Conservation (phyloP, 2,113 vertebrate genomes). For the Pseudonaja textilis region DNA sequence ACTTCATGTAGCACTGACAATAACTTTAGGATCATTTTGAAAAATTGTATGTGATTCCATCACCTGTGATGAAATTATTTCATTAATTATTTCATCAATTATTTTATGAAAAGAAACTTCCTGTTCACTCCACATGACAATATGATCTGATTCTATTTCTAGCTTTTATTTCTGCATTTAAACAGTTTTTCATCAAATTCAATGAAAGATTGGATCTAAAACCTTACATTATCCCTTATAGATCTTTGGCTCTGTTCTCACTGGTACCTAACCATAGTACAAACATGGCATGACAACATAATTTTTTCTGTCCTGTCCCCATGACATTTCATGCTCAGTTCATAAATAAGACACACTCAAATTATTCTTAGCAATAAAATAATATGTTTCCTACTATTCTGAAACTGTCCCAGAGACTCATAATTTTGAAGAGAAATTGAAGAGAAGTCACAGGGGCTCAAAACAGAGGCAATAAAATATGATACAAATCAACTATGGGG, state of each 20-base stretch:
- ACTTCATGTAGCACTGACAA: neutral
- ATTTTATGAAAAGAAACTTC: neutral
- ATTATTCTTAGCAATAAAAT: neutral
- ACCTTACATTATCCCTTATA: neutral
- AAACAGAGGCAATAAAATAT: neutral
- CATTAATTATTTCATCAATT: neutral
- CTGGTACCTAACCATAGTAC: neutral
- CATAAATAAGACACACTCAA: neutral
- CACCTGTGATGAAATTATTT: neutral
- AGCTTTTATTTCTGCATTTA: neutral
- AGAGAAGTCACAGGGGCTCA: neutral
- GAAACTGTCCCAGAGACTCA: neutral
- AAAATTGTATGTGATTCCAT: neutral
- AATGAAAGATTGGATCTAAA: neutral
- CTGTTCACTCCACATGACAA: neutral
- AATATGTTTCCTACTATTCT: neutral
- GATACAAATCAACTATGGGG: neutral
- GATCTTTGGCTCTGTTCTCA: neutral
- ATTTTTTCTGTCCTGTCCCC: neutral
- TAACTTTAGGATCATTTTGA: neutral
- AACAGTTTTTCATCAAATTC: neutral
- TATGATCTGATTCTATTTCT: neutral
- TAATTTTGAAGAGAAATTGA: neutral
- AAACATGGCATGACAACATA: neutral
- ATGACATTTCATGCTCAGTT: neutral